A percentile compares a stretch with the other conserved stretches of the same genome.
Evolutionary conservation across 53 echinoderm and acorn worm species (phyloP).

Genomic region (Luidia sarsii): DNA sequence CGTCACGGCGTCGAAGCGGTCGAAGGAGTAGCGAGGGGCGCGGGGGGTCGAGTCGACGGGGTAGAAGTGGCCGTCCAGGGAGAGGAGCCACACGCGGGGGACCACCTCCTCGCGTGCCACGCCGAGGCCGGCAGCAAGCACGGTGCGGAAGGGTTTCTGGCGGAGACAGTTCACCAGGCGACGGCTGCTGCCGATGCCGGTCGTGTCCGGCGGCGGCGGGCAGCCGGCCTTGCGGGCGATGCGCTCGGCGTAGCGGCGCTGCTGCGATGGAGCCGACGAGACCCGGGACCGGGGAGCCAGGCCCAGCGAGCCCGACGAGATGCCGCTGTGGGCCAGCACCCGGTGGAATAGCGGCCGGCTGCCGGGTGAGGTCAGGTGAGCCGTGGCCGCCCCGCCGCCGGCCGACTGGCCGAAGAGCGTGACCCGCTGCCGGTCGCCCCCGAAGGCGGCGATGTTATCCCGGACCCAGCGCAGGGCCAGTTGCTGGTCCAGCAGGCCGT

Average conservation of each 20-base stretch:
- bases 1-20: constrained; percentile 10
- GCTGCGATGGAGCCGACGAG: neutral
- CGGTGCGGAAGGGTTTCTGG: neutral
- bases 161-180: constrained; percentile 66
- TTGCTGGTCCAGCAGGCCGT: constrained; percentile 86
- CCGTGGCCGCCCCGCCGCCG: constrained; percentile 64
- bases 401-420: constrained; percentile 89
- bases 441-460: constrained; percentile 76
- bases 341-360: constrained; percentile 74
- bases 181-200: too few relatives aligned
- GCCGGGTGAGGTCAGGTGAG: constrained; percentile 65
- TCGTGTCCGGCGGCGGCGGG: constrained; percentile 1
- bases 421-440: constrained; percentile 75
- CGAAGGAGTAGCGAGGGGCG: neutral
- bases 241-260: constrained; percentile 51
- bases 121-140: constrained; percentile 8
- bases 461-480: constrained; percentile 84
- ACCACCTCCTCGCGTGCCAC: constrained; percentile 4
- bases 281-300: neutral
- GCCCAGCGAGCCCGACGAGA: constrained; percentile 32
- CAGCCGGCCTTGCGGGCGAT: constrained; percentile 61
- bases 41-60: neutral
- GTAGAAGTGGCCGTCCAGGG: constrained; percentile 40
- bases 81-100: constrained; percentile 12
- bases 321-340: constrained; percentile 75